A percentile compares a stretch with the other conserved stretches of the same genome.
phyloP scores from a whole-genome alignment of 2,888 invertebrate genomes.

The Platycheirus albimanus region DNA sequence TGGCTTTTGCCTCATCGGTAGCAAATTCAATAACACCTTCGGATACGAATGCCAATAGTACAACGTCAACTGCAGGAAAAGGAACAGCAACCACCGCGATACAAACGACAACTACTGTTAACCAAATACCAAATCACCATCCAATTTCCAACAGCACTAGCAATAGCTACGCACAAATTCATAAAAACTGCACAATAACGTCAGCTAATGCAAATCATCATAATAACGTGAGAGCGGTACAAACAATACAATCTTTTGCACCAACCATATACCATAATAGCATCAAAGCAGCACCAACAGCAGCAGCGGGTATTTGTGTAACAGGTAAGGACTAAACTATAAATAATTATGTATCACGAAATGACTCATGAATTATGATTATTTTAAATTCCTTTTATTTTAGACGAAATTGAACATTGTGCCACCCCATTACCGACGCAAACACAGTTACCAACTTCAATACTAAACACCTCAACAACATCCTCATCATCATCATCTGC shows the following conservation, averaged over 20 bases:
- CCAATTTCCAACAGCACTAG: slow-evolving; percentile 52
- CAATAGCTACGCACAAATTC: slow-evolving; percentile 77
- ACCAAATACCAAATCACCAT: slow-evolving; percentile 65
- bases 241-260: slow-evolving; percentile 76
- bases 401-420: slow-evolving; percentile 67
- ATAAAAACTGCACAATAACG: slow-evolving; percentile 90
- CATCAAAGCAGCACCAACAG: slow-evolving; percentile 61
- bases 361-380: too few relatives aligned
- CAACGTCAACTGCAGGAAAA: slow-evolving; percentile 76
- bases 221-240: slow-evolving; percentile 84
- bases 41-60: slow-evolving; percentile 73
- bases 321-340: slow-evolving; percentile 55
- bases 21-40: slow-evolving; percentile 51
- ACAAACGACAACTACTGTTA: slow-evolving; percentile 71
- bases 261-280: slow-evolving; percentile 75
- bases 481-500: slow-evolving; percentile 74
- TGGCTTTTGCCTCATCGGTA: slow-evolving; percentile 57
- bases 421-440: slow-evolving; percentile 50
- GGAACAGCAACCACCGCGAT: slow-evolving; percentile 63
- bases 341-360: too few relatives aligned
- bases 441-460: slow-evolving; percentile 50
- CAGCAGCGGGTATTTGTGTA: slow-evolving; percentile 75
- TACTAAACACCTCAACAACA: slow-evolving; percentile 56
- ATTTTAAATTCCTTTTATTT: not conserved
- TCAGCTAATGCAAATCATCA: slow-evolving; percentile 81